These are phyloP conservation scores for Thumatha senex DNA, from an alignment of 2,888 invertebrate species.

Conservation along the genomic window DNA sequence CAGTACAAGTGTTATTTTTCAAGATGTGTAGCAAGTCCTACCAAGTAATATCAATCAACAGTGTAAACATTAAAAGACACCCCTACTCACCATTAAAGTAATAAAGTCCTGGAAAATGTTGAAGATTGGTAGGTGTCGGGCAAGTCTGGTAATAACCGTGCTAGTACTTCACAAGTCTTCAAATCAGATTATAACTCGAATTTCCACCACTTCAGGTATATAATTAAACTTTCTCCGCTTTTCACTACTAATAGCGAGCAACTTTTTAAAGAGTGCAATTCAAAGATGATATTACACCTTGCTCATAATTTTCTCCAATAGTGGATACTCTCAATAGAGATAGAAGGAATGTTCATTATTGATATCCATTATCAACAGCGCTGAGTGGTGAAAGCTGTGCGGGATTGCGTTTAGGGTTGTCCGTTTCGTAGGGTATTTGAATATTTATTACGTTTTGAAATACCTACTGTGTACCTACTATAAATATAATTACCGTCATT, in stretches of 20 bases:
- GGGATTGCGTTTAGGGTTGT: neutral
- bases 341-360: neutral
- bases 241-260: neutral
- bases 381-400: neutral
- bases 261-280: neutral
- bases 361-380: neutral
- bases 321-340: neutral
- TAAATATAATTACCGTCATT: too few relatives aligned
- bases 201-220: neutral
- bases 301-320: neutral
- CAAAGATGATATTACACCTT: neutral
- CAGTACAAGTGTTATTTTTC: too few relatives aligned
- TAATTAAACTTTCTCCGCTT: neutral
- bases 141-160: conserved; percentile 11
- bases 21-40: too few relatives aligned
- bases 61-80: too few relatives aligned
- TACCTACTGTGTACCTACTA: too few relatives aligned
- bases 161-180: neutral
- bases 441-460: too few relatives aligned
- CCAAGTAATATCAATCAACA: too few relatives aligned
- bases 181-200: neutral
- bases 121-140: conserved; percentile 5
- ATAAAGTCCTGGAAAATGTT: neutral
- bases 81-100: too few relatives aligned
- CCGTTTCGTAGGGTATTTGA: neutral